Conservation (phyloP, 2,888 invertebrate species). For the Caenorhabditis imperialis region DNA sequence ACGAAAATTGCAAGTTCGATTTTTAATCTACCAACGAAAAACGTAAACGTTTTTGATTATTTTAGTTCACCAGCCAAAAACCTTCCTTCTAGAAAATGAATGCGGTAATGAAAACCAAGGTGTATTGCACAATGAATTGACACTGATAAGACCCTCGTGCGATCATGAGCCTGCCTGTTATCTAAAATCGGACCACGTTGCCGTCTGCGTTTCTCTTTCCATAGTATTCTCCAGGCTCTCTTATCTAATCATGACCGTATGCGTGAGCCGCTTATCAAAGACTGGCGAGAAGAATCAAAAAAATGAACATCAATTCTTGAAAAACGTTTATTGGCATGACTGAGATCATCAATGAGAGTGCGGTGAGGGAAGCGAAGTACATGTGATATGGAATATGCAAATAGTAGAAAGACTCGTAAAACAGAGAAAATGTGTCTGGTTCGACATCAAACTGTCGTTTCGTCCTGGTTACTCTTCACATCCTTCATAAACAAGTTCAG, state of each 20-base stretch:
- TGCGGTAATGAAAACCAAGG: too few species aligned
- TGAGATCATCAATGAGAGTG: slow-evolving; percentile 13
- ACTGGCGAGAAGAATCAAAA: neutral
- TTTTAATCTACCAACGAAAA: too few species aligned
- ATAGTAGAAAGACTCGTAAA: slow-evolving; percentile 6
- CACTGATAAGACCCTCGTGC: slow-evolving; percentile 8
- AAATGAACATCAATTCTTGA: slow-evolving; percentile 10
- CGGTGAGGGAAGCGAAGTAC: neutral
- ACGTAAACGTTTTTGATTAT: too few species aligned
- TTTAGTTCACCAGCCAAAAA: too few species aligned
- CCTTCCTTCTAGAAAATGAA: too few species aligned
- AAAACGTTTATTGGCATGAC: slow-evolving; percentile 10
- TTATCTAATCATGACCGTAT: slow-evolving; percentile 9
- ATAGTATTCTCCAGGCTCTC: neutral
- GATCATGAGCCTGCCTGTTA: slow-evolving; percentile 11
- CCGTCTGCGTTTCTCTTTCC: slow-evolving; percentile 11
- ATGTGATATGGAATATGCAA: slow-evolving; percentile 3
- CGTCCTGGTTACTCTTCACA: slow-evolving; percentile 52
- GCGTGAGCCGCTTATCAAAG: neutral
- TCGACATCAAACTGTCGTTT: slow-evolving; percentile 57
- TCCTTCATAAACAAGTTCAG: slow-evolving; percentile 67
- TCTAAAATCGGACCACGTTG: slow-evolving; percentile 20
- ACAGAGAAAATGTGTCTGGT: too few species aligned
- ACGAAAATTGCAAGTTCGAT: too few species aligned
- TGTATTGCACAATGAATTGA: too few species aligned